Evolutionary conservation across 2,888 invertebrate species (phyloP), one percentile per base, ranked within the genome.

Genomic region (Rhagium mordax): DNA sequence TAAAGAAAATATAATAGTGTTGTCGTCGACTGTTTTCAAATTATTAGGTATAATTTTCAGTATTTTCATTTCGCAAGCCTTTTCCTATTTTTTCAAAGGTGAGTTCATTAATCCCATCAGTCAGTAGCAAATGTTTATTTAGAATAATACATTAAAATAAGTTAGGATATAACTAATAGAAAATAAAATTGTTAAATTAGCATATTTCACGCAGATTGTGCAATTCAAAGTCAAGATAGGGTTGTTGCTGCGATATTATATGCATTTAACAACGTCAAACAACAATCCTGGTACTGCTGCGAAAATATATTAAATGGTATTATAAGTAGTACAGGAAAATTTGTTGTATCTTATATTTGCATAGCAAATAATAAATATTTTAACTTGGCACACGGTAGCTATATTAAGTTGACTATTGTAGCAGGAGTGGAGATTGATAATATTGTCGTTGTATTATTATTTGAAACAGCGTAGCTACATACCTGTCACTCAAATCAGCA

Each of bases 261-360:
- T 47, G 49, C 62, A 60, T 76, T 74, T 72, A 74, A 69, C 71
- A 76, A 74, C 70, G 74, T 76, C 76, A 76, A 72, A 76, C 72
- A 76, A 76, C 71, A 74, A 74, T 74, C 72, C 71, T 70, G 71
- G 71, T 69, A 74, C 71, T 67, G 76, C 67, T 72, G 66, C 29
- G 73, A 75, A 71, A 73, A 75, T 75, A 60, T 65, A 73, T 75
- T 71, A 69, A 71, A 68, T 60, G 71, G 61, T 75, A 71, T 68
- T 70, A 68, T 65, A 74, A 64, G 57, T 70, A 70, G 70, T 64
- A 29, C 20, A 64, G 55, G 67, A 80, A 80, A 76, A 79, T 68
- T 41, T 29, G 48, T 41, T 68, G 15, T 47, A 64, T 27, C 49
- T 49, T 27, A 41, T 49, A 64, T 64, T 64, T 64, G 64, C 64